Evolutionary conservation across 2,888 invertebrate species (phyloP).

Genomic region (Drosophila dives): DNA sequence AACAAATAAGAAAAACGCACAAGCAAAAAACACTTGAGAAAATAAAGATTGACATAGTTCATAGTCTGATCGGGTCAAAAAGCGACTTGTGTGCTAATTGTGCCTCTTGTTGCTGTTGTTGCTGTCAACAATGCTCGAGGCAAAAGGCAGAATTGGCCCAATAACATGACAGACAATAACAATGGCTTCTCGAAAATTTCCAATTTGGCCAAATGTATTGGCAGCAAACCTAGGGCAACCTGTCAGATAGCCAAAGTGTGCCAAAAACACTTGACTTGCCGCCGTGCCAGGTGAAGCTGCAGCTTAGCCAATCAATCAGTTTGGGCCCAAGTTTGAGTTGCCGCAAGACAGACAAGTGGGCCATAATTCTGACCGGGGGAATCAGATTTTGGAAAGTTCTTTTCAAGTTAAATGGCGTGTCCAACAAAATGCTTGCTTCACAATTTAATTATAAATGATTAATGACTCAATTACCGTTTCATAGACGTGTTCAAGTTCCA

Average conservation of each 20-base stretch:
- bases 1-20: conserved; percentile 28
- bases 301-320: conserved; percentile 64
- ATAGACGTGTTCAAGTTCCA: conserved; percentile 26
- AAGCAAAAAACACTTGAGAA: conserved; percentile 47
- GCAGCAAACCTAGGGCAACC: neutral
- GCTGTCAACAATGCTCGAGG: conserved; percentile 52
- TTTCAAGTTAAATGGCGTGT: conserved; percentile 40
- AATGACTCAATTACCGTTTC: conserved; percentile 71
- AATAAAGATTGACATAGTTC: conserved; percentile 48
- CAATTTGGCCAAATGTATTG: conserved; percentile 37
- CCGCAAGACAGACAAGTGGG: conserved; percentile 19
- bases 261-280: conserved; percentile 27
- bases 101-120: conserved; percentile 50
- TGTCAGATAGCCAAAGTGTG: conserved; percentile 14
- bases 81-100: conserved; percentile 63
- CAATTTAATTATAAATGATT: conserved; percentile 63
- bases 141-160: conserved; percentile 14
- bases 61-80: conserved; percentile 40
- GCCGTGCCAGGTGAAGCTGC: conserved; percentile 37
- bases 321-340: conserved; percentile 23
- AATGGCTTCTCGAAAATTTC: conserved; percentile 39
- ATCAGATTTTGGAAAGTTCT: conserved; percentile 10
- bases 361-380: neutral
- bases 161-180: conserved; percentile 40
- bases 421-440: conserved; percentile 8